Conservation (phyloP, 2,888 invertebrate species). For the Megastigmus dorsalis region DNA sequence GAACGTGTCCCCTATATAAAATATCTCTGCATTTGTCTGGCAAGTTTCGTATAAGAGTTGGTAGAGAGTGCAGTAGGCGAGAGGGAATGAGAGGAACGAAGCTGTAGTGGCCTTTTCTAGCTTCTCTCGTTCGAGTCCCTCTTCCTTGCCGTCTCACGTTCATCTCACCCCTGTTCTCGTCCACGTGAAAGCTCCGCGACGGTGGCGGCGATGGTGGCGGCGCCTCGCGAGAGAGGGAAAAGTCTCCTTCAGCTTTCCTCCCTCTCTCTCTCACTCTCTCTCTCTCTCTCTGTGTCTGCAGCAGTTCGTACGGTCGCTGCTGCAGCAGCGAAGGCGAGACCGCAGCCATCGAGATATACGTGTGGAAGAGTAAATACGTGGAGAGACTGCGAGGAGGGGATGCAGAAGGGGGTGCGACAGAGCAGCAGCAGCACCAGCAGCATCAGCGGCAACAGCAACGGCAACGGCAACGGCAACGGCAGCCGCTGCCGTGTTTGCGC, state of each 20-base stretch:
- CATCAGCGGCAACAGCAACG: too few relatives aligned
- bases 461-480: too few relatives aligned
- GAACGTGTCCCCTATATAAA: slow-evolving; percentile 71
- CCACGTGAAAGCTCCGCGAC: slow-evolving; percentile 5
- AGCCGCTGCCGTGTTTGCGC: slow-evolving; percentile 44
- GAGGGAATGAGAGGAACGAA: slow-evolving; percentile 58
- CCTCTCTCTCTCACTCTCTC: slow-evolving; percentile 38
- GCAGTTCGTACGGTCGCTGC: too few relatives aligned
- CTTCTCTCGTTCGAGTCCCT: slow-evolving; percentile 41
- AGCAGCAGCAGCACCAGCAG: too few relatives aligned
- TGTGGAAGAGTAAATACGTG: slow-evolving; percentile 49
- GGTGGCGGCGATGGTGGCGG: slow-evolving; percentile 12
- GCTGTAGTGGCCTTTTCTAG: slow-evolving; percentile 54
- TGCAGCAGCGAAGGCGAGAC: slow-evolving; percentile 55
- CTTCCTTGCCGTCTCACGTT: slow-evolving; percentile 58
- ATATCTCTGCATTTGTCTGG: slow-evolving; percentile 72
- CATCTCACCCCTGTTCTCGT: slow-evolving; percentile 46
- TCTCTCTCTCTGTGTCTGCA: slow-evolving; percentile 40
- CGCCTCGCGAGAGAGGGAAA: slow-evolving; percentile 32
- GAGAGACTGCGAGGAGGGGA: neutral
- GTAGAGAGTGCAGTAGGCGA: slow-evolving; percentile 67
- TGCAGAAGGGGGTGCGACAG: neutral
- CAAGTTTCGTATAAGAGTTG: slow-evolving; percentile 71
- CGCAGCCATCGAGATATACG: slow-evolving; percentile 56
- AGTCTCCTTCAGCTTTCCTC: neutral